Percentiles rank a stretch among this genome's conserved stretches.
phyloP scores from a whole-genome alignment of 92 coral and sea anemone species.

The Epizoanthus illoricatus region DNA sequence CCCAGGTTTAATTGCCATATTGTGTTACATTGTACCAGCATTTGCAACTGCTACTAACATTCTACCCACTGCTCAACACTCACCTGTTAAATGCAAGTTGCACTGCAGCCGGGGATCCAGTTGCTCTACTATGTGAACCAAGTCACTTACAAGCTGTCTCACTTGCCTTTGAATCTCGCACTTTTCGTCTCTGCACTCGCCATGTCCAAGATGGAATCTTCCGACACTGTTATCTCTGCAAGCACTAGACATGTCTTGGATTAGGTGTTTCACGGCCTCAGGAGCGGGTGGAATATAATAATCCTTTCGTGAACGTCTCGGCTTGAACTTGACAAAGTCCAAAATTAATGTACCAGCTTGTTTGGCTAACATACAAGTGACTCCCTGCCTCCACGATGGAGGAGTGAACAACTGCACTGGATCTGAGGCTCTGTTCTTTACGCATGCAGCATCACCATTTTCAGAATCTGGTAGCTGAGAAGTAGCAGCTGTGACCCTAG shows the following conservation, averaged over 20 bases:
- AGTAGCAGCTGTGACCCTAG: no score
- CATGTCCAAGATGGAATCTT: conserved; percentile 26
- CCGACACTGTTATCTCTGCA: conserved; percentile 37
- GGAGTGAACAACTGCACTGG: neutral
- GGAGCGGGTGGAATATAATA: conserved; percentile 30
- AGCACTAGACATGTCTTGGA: conserved; percentile 32
- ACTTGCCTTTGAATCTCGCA: conserved; percentile 28
- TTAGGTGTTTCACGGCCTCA: conserved; percentile 34
- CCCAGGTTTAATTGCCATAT: no score
- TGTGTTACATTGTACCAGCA: no score
- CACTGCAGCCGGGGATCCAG: conserved; percentile 40
- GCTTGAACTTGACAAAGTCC: conserved; percentile 3
- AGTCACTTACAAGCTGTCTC: conserved; percentile 32
- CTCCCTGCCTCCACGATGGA: neutral
- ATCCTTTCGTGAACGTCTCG: neutral
- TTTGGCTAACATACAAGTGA: neutral
- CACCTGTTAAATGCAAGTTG: conserved; percentile 25
- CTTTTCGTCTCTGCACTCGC: conserved; percentile 23
- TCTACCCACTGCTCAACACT: neutral
- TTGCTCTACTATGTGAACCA: conserved; percentile 30
- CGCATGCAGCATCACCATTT: no score
- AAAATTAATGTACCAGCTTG: neutral
- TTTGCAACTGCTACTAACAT: no score
- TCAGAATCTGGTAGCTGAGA: no score
- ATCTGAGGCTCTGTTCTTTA: neutral